These are phyloP conservation scores for Agriopis leucophaearia DNA, from an alignment of 2,888 invertebrate species.

Conservation along the genomic window DNA sequence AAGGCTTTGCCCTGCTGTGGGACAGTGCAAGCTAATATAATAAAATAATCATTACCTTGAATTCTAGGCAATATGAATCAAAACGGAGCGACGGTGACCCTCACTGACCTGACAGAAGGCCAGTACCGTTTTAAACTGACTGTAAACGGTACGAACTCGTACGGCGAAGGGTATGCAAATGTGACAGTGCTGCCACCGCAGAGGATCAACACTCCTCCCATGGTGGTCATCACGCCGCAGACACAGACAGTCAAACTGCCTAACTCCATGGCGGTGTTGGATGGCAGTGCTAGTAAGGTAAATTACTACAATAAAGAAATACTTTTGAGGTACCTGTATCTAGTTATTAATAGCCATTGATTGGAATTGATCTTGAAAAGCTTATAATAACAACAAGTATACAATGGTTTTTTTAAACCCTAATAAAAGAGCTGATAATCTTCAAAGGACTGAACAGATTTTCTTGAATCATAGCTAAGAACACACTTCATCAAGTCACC, in stretches of 20 bases:
- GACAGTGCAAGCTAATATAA: too few species aligned
- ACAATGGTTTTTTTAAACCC: too few species aligned
- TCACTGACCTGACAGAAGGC: slow-evolving; percentile 94
- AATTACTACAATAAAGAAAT: not conserved
- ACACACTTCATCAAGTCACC: too few species aligned
- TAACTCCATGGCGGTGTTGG: slow-evolving; percentile 95
- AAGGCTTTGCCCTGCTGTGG: too few species aligned
- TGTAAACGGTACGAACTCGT: slow-evolving; percentile 92
- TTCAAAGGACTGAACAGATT: too few species aligned
- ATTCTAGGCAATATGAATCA: slow-evolving; percentile 90
- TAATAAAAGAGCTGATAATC: too few species aligned
- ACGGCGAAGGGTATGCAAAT: slow-evolving; percentile 94
- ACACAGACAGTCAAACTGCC: slow-evolving; percentile 95
- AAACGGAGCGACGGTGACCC: slow-evolving; percentile 93
- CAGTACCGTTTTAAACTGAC: slow-evolving; percentile 94
- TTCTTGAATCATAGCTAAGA: too few species aligned
- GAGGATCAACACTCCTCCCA: slow-evolving; percentile 93
- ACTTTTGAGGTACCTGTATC: too few species aligned
- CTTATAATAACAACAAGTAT: too few species aligned
- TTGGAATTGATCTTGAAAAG: too few species aligned
- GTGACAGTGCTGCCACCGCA: slow-evolving; percentile 95
- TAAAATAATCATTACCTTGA: not conserved
- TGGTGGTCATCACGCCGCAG: slow-evolving; percentile 94
- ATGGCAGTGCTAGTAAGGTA: slow-evolving; percentile 91
- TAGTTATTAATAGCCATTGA: too few species aligned